A percentile compares a stretch with the other conserved stretches of the same genome.
These are phyloP conservation scores for Apamea anceps DNA, from an alignment of 2,888 invertebrate species.

Conservation along the genomic window DNA sequence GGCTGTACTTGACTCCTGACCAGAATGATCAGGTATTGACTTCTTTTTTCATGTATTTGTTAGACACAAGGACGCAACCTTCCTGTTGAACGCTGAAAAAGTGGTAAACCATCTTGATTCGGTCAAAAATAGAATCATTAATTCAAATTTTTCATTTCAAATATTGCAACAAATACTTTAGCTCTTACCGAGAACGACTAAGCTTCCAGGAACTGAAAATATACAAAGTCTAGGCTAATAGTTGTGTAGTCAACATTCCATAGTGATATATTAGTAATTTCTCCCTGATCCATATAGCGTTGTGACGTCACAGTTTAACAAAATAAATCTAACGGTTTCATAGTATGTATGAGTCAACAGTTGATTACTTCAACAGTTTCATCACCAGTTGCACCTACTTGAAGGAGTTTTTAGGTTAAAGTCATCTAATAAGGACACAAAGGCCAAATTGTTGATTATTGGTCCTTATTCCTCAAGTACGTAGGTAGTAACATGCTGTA, in stretches of 20 bases:
- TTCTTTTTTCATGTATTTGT: not conserved
- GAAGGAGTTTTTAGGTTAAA: constrained; percentile 6
- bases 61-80: not conserved
- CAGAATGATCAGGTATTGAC: constrained; percentile 86
- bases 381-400: constrained; percentile 11
- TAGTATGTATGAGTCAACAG: constrained; percentile 56
- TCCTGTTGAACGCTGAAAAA: not conserved
- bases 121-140: constrained; percentile 61
- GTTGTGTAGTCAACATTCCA: constrained; percentile 24
- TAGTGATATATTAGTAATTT: constrained; percentile 45
- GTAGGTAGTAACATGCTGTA: not conserved
- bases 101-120: constrained; percentile 36
- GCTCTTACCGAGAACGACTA: not conserved
- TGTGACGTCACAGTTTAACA: constrained; percentile 62
- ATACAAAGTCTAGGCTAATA: constrained; percentile 20
- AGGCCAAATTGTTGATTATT: constrained; percentile 12
- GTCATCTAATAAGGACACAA: not conserved
- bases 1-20: constrained; percentile 85
- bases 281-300: constrained; percentile 50
- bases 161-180: constrained; percentile 5
- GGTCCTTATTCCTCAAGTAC: constrained; percentile 13
- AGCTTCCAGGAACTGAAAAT: constrained; percentile 18
- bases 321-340: constrained; percentile 61
- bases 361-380: constrained; percentile 47
- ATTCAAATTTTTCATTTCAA: constrained; percentile 10